phyloP scores from a whole-genome alignment of 1,140 invertebrate genomes.

The Eupeodes corollae region DNA sequence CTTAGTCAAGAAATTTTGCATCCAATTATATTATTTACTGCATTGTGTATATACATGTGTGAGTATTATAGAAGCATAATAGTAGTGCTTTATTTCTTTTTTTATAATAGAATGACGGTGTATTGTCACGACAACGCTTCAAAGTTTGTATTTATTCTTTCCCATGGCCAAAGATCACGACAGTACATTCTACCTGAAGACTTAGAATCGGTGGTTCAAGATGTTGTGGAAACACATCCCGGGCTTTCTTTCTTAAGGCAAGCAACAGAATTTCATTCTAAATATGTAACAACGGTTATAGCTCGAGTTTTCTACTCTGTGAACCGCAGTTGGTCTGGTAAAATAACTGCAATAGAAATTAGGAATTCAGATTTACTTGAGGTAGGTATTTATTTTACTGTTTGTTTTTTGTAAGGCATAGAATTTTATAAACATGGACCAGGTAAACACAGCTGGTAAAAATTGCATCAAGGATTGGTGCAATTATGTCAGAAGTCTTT shows the following conservation, averaged over 20 bases:
- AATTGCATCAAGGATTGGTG: too few relatives aligned
- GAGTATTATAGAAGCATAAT: too few relatives aligned
- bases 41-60: too few relatives aligned
- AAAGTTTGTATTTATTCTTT: constrained; percentile 78
- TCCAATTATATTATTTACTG: too few relatives aligned
- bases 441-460: too few relatives aligned
- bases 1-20: too few relatives aligned
- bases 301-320: constrained; percentile 97
- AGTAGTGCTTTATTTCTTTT: constrained; percentile 1
- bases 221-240: constrained; percentile 98
- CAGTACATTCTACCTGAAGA: constrained; percentile 67
- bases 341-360: constrained; percentile 79
- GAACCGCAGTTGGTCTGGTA: constrained; percentile 94
- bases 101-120: constrained; percentile 50
- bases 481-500: too few relatives aligned
- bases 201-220: constrained; percentile 86
- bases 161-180: constrained; percentile 47
- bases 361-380: constrained; percentile 78
- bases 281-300: constrained; percentile 95
- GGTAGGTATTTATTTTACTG: constrained; percentile 16
- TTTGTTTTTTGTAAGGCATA: too few relatives aligned
- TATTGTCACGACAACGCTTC: constrained; percentile 80
- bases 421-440: too few relatives aligned
- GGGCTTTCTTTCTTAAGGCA: constrained; percentile 93
- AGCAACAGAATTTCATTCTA: constrained; percentile 95